These are phyloP conservation scores for Mustela nigripes DNA, from an alignment of 2,113 vertebrate genomes.

Conservation along the genomic window DNA sequence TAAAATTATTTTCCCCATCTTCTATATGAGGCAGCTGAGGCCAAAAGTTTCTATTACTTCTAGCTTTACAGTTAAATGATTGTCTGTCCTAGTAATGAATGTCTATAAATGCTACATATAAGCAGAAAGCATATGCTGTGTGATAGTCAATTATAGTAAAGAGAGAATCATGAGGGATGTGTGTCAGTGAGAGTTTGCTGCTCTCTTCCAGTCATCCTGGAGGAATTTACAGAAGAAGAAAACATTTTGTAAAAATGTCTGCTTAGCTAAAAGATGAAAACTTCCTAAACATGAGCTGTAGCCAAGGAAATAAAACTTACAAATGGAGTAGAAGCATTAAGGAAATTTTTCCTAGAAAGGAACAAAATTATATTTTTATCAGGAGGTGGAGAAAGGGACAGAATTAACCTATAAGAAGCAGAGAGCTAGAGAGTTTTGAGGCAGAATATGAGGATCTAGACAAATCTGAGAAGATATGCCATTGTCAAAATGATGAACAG, in stretches of 20 bases:
- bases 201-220: not conserved
- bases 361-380: not conserved
- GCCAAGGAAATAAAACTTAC: not conserved
- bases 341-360: not conserved
- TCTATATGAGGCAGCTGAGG: not conserved
- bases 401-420: not conserved
- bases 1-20: not conserved
- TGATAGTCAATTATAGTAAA: not conserved
- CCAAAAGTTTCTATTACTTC: not conserved
- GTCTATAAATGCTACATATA: not conserved
- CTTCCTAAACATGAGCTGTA: not conserved
- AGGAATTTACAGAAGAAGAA: conserved; percentile 20
- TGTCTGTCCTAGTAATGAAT: not conserved
- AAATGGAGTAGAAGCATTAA: not conserved
- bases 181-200: not conserved
- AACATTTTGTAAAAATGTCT: not conserved
- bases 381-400: not conserved
- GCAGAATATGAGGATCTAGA: not conserved
- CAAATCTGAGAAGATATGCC: not conserved
- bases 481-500: not conserved
- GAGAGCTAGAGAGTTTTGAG: not conserved
- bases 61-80: not conserved
- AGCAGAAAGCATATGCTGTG: not conserved
- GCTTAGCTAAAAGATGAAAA: not conserved
- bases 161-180: not conserved